Base-by-base conservation (phyloP, 2,797 vertebrate genomes). In the Dallia pectoralis region DNA sequence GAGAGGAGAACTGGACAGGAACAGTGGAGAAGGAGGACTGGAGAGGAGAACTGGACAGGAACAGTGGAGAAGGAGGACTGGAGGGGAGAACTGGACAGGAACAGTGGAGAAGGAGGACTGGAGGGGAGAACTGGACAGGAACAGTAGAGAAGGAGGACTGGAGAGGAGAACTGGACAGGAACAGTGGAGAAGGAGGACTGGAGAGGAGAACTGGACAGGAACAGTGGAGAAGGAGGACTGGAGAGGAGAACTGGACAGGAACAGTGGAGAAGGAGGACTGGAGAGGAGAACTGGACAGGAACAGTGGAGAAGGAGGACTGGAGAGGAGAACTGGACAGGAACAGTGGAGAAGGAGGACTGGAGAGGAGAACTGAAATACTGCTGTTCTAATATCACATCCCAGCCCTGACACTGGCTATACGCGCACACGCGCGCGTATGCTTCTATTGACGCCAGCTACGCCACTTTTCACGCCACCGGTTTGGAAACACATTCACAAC, bases 261-360 rank as follows among this genome's bases (percentile, higher is more conserved):
- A n/a, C n/a, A n/a, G n/a, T n/a, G n/a, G n/a, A 92, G 92, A 93
- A 91, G 90, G 81, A 74, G 63, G 62, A 75, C 73, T 73, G 33
- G 72, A 76, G 76, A 70, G 72, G n/a, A n/a, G n/a, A n/a, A n/a
- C n/a, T n/a, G n/a, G n/a, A n/a, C n/a, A n/a, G 73, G 56, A 65
- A 63, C 78, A 81, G 83, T 88, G 88, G 87, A 87, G 76, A 61
- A 81, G 89, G 89, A 90, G 83, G 29, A 44, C 27, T 15, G 29
- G 11, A 68, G 44, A 14, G 25, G 2, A 29, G 29, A n/a, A n/a
- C n/a, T n/a, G n/a, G n/a, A n/a, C n/a, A n/a, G n/a, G n/a, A n/a
- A n/a, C n/a, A n/a, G n/a, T n/a, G n/a, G 18, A 36, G 64, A 49
- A 29, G 15, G 7, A 25, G 70, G 32, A 77, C 36, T 7, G 36